phyloP scores from a whole-genome alignment of 2,797 vertebrate genomes.

The Anolis apletophallus region DNA sequence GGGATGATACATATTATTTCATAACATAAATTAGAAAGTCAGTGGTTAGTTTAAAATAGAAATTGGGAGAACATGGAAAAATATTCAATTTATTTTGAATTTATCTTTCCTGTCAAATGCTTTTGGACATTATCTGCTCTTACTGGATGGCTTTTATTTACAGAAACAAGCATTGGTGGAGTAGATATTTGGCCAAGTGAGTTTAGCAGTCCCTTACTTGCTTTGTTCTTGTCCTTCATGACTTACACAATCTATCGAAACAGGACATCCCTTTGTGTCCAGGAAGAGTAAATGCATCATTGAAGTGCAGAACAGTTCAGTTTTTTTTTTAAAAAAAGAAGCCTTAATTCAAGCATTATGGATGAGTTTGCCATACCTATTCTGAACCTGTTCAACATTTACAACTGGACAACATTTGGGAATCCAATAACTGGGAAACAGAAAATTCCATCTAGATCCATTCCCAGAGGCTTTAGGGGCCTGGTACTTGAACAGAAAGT shows the following conservation, averaged over 20 bases:
- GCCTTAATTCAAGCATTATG: background rate
- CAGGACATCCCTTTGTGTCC: background rate
- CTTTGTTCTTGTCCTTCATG: background rate
- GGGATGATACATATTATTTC: constrained; percentile 18
- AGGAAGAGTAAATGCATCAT: background rate
- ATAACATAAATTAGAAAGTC: constrained; percentile 12
- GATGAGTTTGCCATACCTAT: background rate
- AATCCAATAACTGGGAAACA: background rate
- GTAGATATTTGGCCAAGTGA: background rate
- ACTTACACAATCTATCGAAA: background rate
- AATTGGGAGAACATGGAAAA: constrained; percentile 3
- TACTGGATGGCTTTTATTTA: background rate
- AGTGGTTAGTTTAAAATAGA: constrained; percentile 3
- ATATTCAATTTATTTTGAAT: constrained; percentile 10
- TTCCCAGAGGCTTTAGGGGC: background rate
- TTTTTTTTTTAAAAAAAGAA: constrained; percentile 1
- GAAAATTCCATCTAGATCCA: background rate
- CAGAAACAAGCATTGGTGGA: background rate
- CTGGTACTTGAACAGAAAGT: background rate
- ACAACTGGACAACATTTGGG: background rate
- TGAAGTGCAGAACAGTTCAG: background rate
- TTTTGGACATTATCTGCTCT: background rate
- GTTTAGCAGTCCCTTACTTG: too few species aligned
- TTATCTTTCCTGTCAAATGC: background rate
- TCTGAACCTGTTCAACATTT: background rate